phyloP scores from a whole-genome alignment of 1,140 invertebrate species.

The Centruroides vittatus region DNA sequence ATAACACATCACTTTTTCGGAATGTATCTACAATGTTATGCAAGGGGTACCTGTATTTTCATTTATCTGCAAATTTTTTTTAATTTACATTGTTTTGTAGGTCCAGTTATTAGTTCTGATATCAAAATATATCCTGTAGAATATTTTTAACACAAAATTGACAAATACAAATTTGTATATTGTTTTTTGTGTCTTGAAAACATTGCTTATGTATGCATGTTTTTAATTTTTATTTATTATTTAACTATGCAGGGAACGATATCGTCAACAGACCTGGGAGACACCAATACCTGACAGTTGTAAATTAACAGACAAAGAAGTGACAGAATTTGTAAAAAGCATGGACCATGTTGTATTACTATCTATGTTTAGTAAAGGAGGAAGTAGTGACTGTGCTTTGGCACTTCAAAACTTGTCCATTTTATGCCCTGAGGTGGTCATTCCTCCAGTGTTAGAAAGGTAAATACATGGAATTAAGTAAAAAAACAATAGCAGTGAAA shows the following conservation, averaged over 20 bases:
- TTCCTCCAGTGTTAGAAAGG: conserved; percentile 66
- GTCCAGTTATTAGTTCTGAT: too few relatives aligned
- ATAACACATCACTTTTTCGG: too few relatives aligned
- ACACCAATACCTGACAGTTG: conserved; percentile 46
- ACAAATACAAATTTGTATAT: too few relatives aligned
- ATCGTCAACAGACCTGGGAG: conserved; percentile 47
- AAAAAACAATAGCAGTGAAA: not conserved
- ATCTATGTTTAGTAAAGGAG: conserved; percentile 61
- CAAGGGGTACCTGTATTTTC: too few relatives aligned
- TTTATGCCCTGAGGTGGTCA: conserved; percentile 62
- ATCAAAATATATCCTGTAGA: too few relatives aligned
- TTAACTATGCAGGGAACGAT: conserved; percentile 40
- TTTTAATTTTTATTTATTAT: not conserved
- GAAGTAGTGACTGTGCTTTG: conserved; percentile 44
- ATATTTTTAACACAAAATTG: too few relatives aligned
- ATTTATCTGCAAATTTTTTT: too few relatives aligned
- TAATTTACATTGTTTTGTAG: too few relatives aligned
- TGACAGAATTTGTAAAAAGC: conserved; percentile 64
- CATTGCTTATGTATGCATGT: too few relatives aligned
- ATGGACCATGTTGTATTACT: conserved; percentile 50
- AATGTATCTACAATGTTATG: too few relatives aligned
- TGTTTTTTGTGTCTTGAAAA: too few relatives aligned
- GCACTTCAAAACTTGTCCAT: conserved; percentile 59
- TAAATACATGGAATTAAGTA: conserved; percentile 21
- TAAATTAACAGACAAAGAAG: conserved; percentile 60